Base-by-base conservation (phyloP, 2,797 vertebrate species). In the Micromesistius poutassou region DNA sequence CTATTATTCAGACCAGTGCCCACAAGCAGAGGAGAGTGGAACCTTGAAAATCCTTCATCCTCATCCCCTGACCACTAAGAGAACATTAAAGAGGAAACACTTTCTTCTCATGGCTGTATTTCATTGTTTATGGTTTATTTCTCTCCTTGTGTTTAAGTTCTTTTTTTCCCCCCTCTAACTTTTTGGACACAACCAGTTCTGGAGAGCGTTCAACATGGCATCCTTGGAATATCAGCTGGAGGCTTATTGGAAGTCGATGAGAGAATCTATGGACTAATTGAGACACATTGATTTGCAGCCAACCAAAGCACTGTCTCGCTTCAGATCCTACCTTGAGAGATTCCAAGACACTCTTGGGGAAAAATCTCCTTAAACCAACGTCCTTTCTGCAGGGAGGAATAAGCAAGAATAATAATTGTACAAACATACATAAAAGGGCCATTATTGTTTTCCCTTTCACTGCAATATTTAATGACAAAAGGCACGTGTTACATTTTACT, bases 311-410 rank as follows among this genome's bases (percentile, higher is more conserved):
- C 8, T 22, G 42, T 62, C 14, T 33, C 5, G 5, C 70, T 71
- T 76, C 81, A 46, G 62, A 68, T 5, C 87, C 93, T 82, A 99
- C 98, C 98, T 99, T 99, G 30, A 98, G 95, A 25, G 97, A 98
- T 92, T 99, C 98, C 86, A 99, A 90, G 79, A 99, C 94, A 91
- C 96, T 97, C 94, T 97, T 97, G 81, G 98, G 98, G 73, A 99
- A 99, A 91, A 99, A 99, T 38, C 98, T 95, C 88, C 96, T 96
- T 88, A 99, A 95, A 85, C 98, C 98, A 84, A 99, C 97, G 75
- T 99, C 98, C 90, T 99, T 99, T 91, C 98, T 99, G 55, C 77
- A 83, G 62, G 81, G n/a, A 75, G 77, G n/a, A 84, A 77, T 14
- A 76, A 76, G 25, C 66, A 79, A n/a, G 79, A 10, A 74, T 3